Conservation (phyloP, 2,797 vertebrate genomes). For the Gorsachius magnificus region DNA sequence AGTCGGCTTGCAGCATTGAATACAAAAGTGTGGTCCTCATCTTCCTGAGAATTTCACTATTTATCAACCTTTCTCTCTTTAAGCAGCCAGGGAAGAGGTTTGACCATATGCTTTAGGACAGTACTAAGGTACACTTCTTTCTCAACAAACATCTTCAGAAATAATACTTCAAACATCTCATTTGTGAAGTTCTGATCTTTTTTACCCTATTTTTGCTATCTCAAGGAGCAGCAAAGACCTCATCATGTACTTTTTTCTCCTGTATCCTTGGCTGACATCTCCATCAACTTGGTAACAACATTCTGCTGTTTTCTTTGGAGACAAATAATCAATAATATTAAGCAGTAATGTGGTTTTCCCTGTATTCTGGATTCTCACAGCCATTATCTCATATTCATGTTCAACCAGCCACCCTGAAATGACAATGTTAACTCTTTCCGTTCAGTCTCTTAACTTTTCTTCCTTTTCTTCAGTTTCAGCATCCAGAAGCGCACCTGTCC, state of each 20-base stretch:
- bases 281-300: background rate
- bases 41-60: background rate
- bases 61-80: background rate
- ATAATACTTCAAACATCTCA: background rate
- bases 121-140: background rate
- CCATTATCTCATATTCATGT: background rate
- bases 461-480: background rate
- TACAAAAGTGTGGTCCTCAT: background rate
- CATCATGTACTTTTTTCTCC: background rate
- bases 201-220: background rate
- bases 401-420: background rate
- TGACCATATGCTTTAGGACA: background rate
- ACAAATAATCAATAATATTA: background rate
- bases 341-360: background rate
- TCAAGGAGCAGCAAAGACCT: background rate
- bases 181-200: background rate
- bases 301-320: background rate
- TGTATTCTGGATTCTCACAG: background rate
- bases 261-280: background rate
- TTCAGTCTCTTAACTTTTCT: background rate
- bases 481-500: background rate
- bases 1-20: background rate
- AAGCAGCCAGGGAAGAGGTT: background rate
- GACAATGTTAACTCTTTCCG: background rate
- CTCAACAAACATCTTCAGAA: background rate